phyloP scores from a whole-genome alignment of 2,797 vertebrate genomes.

The Streptopelia turtur region DNA sequence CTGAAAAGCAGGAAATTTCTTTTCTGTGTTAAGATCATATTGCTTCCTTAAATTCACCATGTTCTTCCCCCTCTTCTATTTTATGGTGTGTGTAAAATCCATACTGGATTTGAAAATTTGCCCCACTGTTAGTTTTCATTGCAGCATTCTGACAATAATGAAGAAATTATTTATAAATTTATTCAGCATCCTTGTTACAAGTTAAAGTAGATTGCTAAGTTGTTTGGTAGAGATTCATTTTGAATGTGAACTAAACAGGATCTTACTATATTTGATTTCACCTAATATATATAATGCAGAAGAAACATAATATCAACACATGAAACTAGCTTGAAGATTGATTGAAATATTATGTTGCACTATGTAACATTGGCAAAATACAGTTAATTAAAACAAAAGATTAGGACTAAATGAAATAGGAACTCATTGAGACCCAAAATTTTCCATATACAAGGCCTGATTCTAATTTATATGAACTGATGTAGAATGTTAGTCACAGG shows the following conservation, averaged over 20 bases:
- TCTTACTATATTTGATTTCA: constrained; percentile 50
- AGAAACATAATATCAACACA: constrained; percentile 46
- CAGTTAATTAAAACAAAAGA: constrained; percentile 53
- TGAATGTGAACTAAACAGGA: not conserved
- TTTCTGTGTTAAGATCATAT: constrained; percentile 50
- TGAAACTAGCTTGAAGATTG: constrained; percentile 2
- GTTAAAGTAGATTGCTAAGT: not conserved
- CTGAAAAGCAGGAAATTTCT: constrained; percentile 52
- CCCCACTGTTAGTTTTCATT: constrained; percentile 1
- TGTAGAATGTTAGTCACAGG: constrained; percentile 12
- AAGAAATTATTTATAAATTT: constrained; percentile 37
- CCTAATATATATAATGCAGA: constrained; percentile 20
- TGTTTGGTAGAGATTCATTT: not conserved
- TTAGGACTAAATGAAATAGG: constrained; percentile 38
- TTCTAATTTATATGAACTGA: constrained; percentile 39
- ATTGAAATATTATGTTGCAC: constrained; percentile 35
- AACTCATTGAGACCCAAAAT: constrained; percentile 28
- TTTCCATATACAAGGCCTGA: constrained; percentile 14
- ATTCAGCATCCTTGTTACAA: not conserved
- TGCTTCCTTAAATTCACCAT: constrained; percentile 27
- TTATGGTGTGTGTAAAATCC: not conserved
- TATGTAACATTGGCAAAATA: constrained; percentile 1
- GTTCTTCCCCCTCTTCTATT: not conserved
- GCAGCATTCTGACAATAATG: constrained; percentile 4
- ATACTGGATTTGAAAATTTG: constrained; percentile 13